Evolutionary conservation across 1,140 invertebrate species (phyloP), one percentile per base, ranked within the genome.

Genomic region (Charaxes varanes): DNA sequence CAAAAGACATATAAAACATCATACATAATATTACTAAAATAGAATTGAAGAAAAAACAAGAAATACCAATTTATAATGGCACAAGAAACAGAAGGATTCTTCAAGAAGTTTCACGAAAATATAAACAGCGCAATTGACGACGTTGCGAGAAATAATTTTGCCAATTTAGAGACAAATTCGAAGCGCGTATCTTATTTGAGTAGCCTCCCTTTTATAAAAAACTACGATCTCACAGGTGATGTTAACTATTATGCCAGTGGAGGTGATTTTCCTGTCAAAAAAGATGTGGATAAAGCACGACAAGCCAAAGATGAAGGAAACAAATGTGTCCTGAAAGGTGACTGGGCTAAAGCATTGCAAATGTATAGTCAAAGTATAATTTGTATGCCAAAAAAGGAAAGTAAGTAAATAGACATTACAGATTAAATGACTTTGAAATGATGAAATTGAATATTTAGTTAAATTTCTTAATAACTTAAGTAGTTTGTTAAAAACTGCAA

Each of bases 231-330:
- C 7, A 52, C 54, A 17, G 47, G 36, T 35, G 69, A 82, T 37
- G 43, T 36, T 26, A 65, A 72, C 57, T 61, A 61, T 42, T 26
- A 62, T 38, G 34, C 21, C 2, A 64, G 61, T 27, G 65, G 62
- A 10, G 58, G 62, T n/a, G n/a, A n/a, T 6, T 76, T 81, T 56
- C 68, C 66, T 7, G 69, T 64, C 31, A 85, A 82, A 19, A 96
- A 96, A 78, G 86, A 88, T 70, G 64, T 84, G 4, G 79, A 88
- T 35, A 86, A 87, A 59, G 89, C 93, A 1, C 73, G 87, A 10
- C 70, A 85, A 34, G 71, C 90, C 2, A 94, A 96, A 73, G 87
- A 90, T 30, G 83, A 88, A 41, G 96, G 94, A 8, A 97, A 97
- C 63, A 85, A 86, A 27, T 89, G 87, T 13, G 97, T 96, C 53